Evolutionary conservation across 2,888 invertebrate species (phyloP).

Genomic region (Cyclophora punctaria): DNA sequence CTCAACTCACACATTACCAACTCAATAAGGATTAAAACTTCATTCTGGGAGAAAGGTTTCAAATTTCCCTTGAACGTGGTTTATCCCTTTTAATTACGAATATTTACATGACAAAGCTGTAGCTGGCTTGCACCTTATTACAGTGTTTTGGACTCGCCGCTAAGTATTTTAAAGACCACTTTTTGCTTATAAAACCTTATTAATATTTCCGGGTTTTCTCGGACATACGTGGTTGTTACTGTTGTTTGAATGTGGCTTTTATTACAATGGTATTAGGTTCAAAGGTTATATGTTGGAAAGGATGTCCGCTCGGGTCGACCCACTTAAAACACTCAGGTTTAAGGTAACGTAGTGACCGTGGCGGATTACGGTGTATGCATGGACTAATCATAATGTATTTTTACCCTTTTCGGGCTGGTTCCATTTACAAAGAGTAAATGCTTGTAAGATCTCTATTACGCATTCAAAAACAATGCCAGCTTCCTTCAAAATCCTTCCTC

Average conservation of each 20-base stretch:
- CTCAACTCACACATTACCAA: constrained; percentile 52
- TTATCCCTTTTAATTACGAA: constrained; percentile 55
- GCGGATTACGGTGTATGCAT: constrained; percentile 23
- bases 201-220: constrained; percentile 31
- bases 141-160: constrained; percentile 20
- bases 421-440: no score
- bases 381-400: constrained; percentile 14
- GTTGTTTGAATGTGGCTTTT: constrained; percentile 15
- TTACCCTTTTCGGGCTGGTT: not conserved
- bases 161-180: constrained; percentile 25
- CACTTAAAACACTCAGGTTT: constrained; percentile 41
- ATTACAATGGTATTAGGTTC: constrained; percentile 17
- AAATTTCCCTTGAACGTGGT: constrained; percentile 50
- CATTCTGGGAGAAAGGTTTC: constrained; percentile 50
- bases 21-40: constrained; percentile 70
- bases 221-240: constrained; percentile 4
- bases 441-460: no score
- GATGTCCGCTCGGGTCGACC: constrained; percentile 30
- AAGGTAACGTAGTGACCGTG: constrained; percentile 34
- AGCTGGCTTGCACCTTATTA: constrained; percentile 18
- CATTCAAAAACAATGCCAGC: no score
- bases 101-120: constrained; percentile 40
- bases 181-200: constrained; percentile 39
- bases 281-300: constrained; percentile 14
- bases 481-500: no score